A percentile compares a stretch with the other conserved stretches of the same genome.
phyloP scores from a whole-genome alignment of 2,888 invertebrate species.

The Apeira syringaria region DNA sequence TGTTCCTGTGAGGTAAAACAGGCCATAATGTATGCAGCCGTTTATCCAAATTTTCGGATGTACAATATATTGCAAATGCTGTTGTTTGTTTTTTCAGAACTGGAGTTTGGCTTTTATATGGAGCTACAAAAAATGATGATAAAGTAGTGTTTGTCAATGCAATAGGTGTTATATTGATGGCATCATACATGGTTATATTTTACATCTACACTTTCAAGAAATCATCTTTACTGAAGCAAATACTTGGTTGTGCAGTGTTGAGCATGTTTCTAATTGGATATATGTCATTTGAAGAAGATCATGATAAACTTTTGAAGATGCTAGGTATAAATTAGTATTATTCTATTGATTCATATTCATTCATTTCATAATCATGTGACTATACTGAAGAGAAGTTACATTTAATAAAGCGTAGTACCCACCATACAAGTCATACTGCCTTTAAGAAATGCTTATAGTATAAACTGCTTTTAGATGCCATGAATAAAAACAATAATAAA shows the following conservation, averaged over 20 bases:
- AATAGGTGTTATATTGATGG: conserved; percentile 88
- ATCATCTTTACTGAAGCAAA: conserved; percentile 85
- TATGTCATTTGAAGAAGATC: conserved; percentile 80
- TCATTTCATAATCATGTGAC: no score
- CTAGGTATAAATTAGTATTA: conserved; percentile 80
- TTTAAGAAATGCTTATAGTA: no score
- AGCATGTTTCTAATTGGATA: conserved; percentile 84
- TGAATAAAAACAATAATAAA: no score
- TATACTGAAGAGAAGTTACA: no score
- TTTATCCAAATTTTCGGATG: no score
- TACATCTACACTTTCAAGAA: conserved; percentile 90
- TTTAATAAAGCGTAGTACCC: no score
- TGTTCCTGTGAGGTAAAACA: no score
- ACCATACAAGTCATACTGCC: no score
- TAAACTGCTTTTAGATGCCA: no score
- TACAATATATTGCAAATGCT: no score
- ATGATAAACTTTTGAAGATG: conserved; percentile 76
- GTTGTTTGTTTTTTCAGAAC: conserved; percentile 86
- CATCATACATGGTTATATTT: conserved; percentile 87
- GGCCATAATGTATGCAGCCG: no score
- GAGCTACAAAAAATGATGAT: conserved; percentile 87
- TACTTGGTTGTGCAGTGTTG: conserved; percentile 75
- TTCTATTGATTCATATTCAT: no score
- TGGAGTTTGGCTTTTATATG: conserved; percentile 92
- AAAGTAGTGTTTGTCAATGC: conserved; percentile 90